phyloP scores from a whole-genome alignment of 2,113 vertebrate genomes.

The Tragelaphus buxtoni region DNA sequence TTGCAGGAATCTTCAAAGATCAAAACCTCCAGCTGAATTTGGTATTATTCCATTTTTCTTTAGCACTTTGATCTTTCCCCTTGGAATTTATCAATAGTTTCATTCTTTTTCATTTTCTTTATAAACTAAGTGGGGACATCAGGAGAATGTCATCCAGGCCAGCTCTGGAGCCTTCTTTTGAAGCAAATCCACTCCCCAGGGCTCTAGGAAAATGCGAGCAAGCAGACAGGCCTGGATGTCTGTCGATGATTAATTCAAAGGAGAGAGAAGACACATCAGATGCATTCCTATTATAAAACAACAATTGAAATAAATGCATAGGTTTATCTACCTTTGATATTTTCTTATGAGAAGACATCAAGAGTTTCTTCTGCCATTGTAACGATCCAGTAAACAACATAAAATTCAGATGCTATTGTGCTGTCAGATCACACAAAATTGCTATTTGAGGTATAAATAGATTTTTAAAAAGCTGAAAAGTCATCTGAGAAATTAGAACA shows the following conservation, averaged over 20 bases:
- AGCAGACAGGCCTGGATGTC: background rate
- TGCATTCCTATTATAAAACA: background rate
- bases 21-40: conserved; percentile 25
- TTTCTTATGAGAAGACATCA: background rate
- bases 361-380: background rate
- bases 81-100: conserved; percentile 24
- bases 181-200: background rate
- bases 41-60: conserved; percentile 29
- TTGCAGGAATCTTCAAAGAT: conserved; percentile 44
- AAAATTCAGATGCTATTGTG: background rate
- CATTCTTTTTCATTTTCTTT: conserved; percentile 44
- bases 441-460: conserved; percentile 5
- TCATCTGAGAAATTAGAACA: conserved; percentile 42
- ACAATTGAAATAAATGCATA: background rate
- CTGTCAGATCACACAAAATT: background rate
- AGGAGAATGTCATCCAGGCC: background rate
- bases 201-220: background rate
- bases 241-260: conserved; percentile 21
- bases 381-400: background rate
- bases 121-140: conserved; percentile 3
- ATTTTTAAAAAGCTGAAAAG: background rate
- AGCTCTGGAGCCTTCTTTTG: background rate
- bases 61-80: conserved; percentile 3
- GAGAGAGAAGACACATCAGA: background rate
- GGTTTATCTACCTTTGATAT: conserved; percentile 18